Evolutionary conservation across 1,140 invertebrate genomes (phyloP), one percentile per base, ranked within the genome.

Genomic region (Chironomus tepperi): DNA sequence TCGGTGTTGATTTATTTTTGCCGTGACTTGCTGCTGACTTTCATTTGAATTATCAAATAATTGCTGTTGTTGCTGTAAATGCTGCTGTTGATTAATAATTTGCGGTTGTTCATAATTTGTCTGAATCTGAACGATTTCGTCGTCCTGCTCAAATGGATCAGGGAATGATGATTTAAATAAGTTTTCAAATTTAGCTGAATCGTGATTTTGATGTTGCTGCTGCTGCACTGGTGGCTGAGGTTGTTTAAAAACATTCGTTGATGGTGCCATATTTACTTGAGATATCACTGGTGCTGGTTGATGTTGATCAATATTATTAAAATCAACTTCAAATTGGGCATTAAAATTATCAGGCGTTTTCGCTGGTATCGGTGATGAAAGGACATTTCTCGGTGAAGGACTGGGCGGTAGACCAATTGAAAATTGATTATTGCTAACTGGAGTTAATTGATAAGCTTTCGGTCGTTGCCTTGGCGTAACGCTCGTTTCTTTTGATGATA

Each of bases 381-480:
- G 80, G 73, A 78, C 81, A 43, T 81, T 80, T 43, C 81, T 77
- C 1, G 81, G 81, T 74, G 78, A 79, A 12, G 85, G 85, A 79
- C 84, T 86, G 16, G 84, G 83, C 72, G 83, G 83, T 57, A 86
- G 76, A 0, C 82, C 84, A 9, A 86, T 77, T n/a, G 84, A 83
- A 73, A 86, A 78, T 21, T 81, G 77, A 76, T 82, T 84, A 21
- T 83, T 79, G 1, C 83, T 82, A 57, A 57, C 47, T 57, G 65
- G 65, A 70, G n/a, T 70, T 21, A 70, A 70, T 64, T 83, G 81
- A 47, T 81, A 80, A 5, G 83, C 77, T 79, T 95, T 95, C 10
- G 93, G 94, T 76, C 94, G 84, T 79, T 95, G 93, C 70, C 93
- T 84, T 6, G 94, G 94, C 15, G 91, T 91, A 6, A 96, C 93